Percentiles rank a stretch among this genome's conserved stretches.
Conservation (phyloP, 2,113 vertebrate species). For the Ptychochromis oligacanthus region DNA sequence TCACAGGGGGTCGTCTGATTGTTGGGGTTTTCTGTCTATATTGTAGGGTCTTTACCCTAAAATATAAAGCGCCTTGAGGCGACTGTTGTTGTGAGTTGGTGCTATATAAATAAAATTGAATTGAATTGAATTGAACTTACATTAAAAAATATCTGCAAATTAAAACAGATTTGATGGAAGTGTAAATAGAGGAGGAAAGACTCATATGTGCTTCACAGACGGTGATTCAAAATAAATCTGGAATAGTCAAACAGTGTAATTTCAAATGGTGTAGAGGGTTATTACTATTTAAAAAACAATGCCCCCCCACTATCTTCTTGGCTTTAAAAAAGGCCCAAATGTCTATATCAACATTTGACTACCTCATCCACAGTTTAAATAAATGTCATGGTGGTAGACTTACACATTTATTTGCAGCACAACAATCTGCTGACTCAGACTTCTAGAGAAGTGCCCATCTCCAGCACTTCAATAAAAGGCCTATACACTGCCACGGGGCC, state of each 20-base stretch:
- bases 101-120: too few relatives aligned
- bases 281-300: neutral
- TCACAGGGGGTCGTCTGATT: too few relatives aligned
- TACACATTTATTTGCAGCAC: conserved; percentile 51
- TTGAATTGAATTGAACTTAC: too few relatives aligned
- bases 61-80: too few relatives aligned
- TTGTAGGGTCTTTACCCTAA: too few relatives aligned
- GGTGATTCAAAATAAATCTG: conserved; percentile 13
- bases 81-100: too few relatives aligned
- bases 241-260: conserved; percentile 80
- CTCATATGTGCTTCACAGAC: neutral
- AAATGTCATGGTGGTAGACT: conserved; percentile 47
- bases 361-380: conserved; percentile 45
- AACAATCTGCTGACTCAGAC: conserved; percentile 73
- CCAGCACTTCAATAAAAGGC: conserved; percentile 69
- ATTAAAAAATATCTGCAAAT: conserved; percentile 40
- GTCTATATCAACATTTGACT: conserved; percentile 31
- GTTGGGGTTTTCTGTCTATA: too few relatives aligned
- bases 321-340: conserved; percentile 42
- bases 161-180: conserved; percentile 1
- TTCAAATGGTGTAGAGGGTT: conserved; percentile 25
- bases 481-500: conserved; percentile 42
- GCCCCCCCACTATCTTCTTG: too few relatives aligned
- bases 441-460: conserved; percentile 64
- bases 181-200: conserved; percentile 3